Evolutionary conservation across 92 coral and sea anemone genomes (phyloP).

Genomic region (Phenganax marumi): DNA sequence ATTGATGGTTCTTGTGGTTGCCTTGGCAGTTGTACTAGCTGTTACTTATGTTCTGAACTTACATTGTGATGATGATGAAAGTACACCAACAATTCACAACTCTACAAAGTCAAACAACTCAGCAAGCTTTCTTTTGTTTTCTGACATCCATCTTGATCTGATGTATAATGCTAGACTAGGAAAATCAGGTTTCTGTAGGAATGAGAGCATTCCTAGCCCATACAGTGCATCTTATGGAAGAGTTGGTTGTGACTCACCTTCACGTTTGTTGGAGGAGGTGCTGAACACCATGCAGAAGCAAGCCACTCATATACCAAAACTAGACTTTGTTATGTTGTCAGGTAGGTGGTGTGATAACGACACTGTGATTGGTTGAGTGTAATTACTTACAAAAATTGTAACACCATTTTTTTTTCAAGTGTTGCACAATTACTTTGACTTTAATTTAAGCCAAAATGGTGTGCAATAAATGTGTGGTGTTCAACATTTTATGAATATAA

Average conservation of each 20-base stretch:
- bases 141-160: slow-evolving; percentile 81
- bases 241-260: slow-evolving; percentile 79
- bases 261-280: slow-evolving; percentile 52
- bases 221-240: slow-evolving; percentile 82
- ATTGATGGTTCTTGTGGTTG: background rate
- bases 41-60: slow-evolving; percentile 60
- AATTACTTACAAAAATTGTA: no score
- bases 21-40: slow-evolving; percentile 59
- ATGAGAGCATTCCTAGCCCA: slow-evolving; percentile 45
- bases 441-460: no score
- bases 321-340: slow-evolving; percentile 68
- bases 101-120: slow-evolving; percentile 1
- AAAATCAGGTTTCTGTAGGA: slow-evolving; percentile 63
- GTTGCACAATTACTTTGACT: no score
- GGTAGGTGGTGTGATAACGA: slow-evolving; percentile 50
- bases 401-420: no score
- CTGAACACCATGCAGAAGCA: slow-evolving; percentile 64
- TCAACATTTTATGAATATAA: no score
- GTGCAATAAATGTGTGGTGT: no score
- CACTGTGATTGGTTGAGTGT: background rate
- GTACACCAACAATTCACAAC: background rate
- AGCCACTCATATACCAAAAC: slow-evolving; percentile 26
- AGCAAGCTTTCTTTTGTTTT: slow-evolving; percentile 67
- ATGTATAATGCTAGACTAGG: slow-evolving; percentile 59
- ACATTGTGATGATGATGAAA: slow-evolving; percentile 40